A percentile compares a stretch with the other conserved stretches of the same genome.
Evolutionary conservation across 92 coral and sea anemone genomes (phyloP).

Genomic region (Porites evermanni): DNA sequence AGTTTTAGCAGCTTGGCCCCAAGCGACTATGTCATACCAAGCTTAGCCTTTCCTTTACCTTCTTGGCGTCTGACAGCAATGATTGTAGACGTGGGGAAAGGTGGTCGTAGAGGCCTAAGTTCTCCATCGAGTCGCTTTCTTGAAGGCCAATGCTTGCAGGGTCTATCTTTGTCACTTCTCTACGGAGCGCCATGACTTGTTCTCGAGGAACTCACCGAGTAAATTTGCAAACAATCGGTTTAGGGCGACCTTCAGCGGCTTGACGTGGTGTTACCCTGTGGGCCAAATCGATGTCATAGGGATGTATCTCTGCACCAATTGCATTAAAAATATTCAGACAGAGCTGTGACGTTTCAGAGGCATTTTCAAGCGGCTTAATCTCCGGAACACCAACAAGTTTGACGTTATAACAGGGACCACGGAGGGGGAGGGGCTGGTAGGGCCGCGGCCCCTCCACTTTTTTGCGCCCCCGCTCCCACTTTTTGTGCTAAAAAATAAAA

Average conservation of each 20-base stretch:
- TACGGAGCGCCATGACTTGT: background rate
- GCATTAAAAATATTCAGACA: background rate
- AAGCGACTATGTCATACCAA: too few species aligned
- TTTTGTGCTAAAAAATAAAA: too few species aligned
- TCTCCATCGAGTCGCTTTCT: background rate
- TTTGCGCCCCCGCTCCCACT: too few species aligned
- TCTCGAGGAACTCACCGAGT: background rate
- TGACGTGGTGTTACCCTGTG: background rate
- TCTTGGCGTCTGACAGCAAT: too few species aligned
- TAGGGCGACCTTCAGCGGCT: background rate
- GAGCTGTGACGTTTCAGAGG: background rate
- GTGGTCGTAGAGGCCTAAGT: too few species aligned
- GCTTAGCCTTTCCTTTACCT: background rate
- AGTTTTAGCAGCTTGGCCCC: too few species aligned
- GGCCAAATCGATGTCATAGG: background rate
- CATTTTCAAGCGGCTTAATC: too few species aligned
- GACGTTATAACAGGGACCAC: too few species aligned
- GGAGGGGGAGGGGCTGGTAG: too few species aligned
- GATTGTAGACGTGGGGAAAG: too few species aligned
- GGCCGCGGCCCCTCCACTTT: too few species aligned
- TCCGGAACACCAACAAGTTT: too few species aligned
- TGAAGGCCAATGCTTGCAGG: slow-evolving; percentile 6
- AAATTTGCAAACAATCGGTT: slow-evolving; percentile 3
- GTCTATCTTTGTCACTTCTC: background rate
- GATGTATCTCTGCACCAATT: background rate